Conservation (phyloP, 1,140 invertebrate species). For the Drosophila arizonae region DNA sequence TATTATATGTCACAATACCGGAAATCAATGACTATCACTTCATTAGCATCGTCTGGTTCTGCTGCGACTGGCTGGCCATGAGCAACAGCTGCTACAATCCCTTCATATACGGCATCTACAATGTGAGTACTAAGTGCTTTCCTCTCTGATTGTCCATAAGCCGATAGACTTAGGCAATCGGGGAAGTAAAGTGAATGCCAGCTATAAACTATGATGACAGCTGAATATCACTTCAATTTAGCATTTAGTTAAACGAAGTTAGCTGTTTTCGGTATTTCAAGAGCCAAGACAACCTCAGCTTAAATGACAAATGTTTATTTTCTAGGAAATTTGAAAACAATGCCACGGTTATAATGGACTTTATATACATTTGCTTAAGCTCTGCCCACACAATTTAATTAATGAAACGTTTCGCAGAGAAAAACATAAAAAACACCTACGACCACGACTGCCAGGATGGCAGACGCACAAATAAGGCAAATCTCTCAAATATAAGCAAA, state of each 20-base stretch:
- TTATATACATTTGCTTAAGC: not conserved
- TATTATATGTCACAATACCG: conserved; percentile 87
- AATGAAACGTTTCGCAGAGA: conserved; percentile 31
- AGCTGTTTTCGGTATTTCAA: too few species aligned
- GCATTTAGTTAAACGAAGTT: too few species aligned
- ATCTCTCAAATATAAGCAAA: conserved; percentile 36
- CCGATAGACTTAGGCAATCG: not conserved
- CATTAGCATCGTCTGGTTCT: conserved; percentile 91
- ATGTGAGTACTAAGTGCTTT: conserved; percentile 86
- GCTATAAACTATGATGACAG: too few species aligned
- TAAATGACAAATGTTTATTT: too few species aligned
- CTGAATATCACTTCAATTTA: too few species aligned
- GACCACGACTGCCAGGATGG: too few species aligned
- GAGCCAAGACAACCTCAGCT: too few species aligned
- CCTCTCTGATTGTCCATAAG: conserved; percentile 19
- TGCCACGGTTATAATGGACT: too few species aligned
- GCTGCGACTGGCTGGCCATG: conserved; percentile 93
- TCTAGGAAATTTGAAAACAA: too few species aligned
- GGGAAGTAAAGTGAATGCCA: not conserved
- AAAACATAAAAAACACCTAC: conserved; percentile 60
- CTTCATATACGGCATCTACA: conserved; percentile 93
- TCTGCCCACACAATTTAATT: conserved; percentile 61
- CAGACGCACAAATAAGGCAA: conserved; percentile 30
- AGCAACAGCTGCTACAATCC: conserved; percentile 94
- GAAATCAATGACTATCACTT: conserved; percentile 89